phyloP scores from a whole-genome alignment of 2,113 vertebrate species.

The Rattus rattus region DNA sequence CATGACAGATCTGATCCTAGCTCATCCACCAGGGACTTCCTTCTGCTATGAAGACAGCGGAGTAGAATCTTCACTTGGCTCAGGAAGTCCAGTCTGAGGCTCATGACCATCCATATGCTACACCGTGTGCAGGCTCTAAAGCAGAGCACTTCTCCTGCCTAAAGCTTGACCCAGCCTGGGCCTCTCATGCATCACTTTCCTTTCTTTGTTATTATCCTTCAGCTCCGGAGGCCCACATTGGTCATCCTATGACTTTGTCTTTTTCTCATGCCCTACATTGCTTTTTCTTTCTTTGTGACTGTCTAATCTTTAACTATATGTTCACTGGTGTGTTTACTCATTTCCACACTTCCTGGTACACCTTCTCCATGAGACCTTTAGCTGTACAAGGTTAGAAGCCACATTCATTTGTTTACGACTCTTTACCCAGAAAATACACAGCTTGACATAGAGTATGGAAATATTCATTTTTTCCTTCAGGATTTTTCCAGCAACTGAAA shows the following conservation, averaged over 20 bases:
- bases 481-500: conserved; percentile 3
- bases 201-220: background rate
- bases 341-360: background rate
- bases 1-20: background rate
- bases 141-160: background rate
- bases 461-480: background rate
- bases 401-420: background rate
- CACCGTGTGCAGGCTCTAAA: background rate
- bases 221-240: background rate
- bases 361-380: background rate
- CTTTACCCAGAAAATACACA: background rate
- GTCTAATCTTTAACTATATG: background rate
- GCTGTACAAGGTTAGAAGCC: background rate
- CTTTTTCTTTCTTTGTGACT: background rate
- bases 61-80: background rate
- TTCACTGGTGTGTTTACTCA: background rate
- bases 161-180: background rate
- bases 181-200: background rate
- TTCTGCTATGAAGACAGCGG: background rate
- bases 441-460: background rate
- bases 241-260: background rate
- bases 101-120: no score
- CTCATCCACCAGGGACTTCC: background rate
- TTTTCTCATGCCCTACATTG: background rate
- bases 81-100: background rate